Base-by-base conservation (phyloP, 2,888 invertebrate species). In the Argynnis bischoffii region DNA sequence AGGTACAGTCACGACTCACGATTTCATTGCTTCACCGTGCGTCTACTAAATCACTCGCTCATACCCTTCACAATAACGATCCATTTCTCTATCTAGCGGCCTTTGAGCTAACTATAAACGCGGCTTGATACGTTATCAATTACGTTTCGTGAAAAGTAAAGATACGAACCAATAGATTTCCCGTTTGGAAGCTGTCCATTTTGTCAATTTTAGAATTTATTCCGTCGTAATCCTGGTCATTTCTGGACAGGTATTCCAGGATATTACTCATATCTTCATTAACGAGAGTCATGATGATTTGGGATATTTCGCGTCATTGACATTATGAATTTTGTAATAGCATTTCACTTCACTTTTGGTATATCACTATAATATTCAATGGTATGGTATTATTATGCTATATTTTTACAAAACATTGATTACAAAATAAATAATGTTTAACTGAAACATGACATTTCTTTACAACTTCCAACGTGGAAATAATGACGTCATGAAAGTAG, bases 381-480 rank as follows among this genome's bases (percentile, higher is more conserved):
- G 11, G 14, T 35, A n/a, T 26, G 54, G 13, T 16, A 41, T 57
- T 54, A 13, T 67, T 54, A 55, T 53, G 55, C 16, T 61, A 47
- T 67, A 68, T 69, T 66, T 56, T 66, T 66, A 63, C 57, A 63
- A 71, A 78, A 80, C 78, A 79, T 79, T 75, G 78, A 77, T 83
- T 83, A 84, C 80, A 84, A 86, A 83, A 83, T 84, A 81, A 76
- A 81, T 75, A 70, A 63, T 64, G 59, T 67, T 56, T 63, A 61
- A 69, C 76, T 77, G 76, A 79, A 79, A 84, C 83, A 85, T 91
- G 90, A 90, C 92, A 88, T 87, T 87, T 86, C 85, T 63, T 71
- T 75, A 82, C 85, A 84, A 88, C 88, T 93, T 94, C 94, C 94
- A 94, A 93, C 94, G 95, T 95, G 95, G 94, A 94, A 94, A 82